A percentile compares a stretch with the other conserved stretches of the same genome.
Evolutionary conservation across 2,888 invertebrate species (phyloP).

Genomic region (Orthonychiurus folsomi): DNA sequence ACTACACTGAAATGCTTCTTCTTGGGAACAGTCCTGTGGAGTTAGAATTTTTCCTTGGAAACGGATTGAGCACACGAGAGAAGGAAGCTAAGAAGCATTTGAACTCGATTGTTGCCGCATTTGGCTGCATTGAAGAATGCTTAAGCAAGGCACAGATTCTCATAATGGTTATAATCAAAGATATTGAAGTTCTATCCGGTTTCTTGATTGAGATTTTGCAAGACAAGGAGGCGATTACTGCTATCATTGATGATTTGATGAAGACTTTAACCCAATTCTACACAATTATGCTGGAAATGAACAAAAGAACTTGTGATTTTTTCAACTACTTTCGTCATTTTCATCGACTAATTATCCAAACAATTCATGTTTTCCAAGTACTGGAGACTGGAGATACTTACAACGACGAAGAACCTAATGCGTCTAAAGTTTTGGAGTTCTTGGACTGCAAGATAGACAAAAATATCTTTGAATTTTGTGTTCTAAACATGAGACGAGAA

Average conservation of each 20-base stretch:
- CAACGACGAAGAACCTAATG: not conserved
- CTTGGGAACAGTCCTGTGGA: not conserved
- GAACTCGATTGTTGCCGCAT: not conserved
- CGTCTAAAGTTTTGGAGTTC: not conserved
- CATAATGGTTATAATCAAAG: not conserved
- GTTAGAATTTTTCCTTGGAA: not conserved
- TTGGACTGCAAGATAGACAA: not conserved
- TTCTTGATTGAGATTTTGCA: not conserved
- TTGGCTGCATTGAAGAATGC: not conserved
- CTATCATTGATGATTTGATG: not conserved
- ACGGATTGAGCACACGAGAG: not conserved
- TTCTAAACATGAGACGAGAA: too few relatives aligned
- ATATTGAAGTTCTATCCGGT: not conserved
- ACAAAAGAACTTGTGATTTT: not conserved
- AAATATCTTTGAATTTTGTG: not conserved
- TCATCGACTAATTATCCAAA: not conserved
- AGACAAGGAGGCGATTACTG: not conserved
- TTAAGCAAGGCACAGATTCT: not conserved
- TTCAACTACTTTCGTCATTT: not conserved
- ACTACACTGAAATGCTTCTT: not conserved
- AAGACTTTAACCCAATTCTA: not conserved
- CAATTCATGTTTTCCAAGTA: not conserved
- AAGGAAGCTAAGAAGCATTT: not conserved
- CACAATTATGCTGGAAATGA: not conserved
- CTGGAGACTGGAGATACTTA: not conserved